A percentile compares a stretch with the other conserved stretches of the same genome.
These are phyloP conservation scores for Misgurnus anguillicaudatus DNA, from an alignment of 2,113 vertebrate genomes.

Conservation along the genomic window DNA sequence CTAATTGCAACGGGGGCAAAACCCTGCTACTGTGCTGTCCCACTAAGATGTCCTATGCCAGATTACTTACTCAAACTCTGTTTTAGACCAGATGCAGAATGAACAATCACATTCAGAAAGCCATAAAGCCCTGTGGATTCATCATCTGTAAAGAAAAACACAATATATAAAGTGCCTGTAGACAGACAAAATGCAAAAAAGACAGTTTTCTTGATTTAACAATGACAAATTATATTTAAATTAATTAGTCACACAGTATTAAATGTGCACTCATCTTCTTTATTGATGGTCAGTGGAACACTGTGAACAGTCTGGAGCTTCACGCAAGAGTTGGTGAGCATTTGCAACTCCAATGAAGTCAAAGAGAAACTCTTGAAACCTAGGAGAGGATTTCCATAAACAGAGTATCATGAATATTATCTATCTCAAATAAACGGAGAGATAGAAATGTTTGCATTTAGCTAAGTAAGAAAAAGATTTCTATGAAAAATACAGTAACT, in stretches of 20 bases:
- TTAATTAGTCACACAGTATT: background rate
- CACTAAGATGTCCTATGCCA: background rate
- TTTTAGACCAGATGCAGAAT: conserved; percentile 94
- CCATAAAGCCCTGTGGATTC: conserved; percentile 92
- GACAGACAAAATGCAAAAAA: background rate
- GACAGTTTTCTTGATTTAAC: background rate
- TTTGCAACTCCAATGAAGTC: conserved; percentile 93
- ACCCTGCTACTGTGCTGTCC: background rate
- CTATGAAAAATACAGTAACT: background rate
- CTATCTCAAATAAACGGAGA: background rate
- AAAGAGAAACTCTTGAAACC: conserved; percentile 92
- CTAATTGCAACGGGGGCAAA: background rate
- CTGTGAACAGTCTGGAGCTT: conserved; percentile 96
- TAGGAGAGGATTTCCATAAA: conserved; percentile 52
- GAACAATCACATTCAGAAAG: conserved; percentile 96
- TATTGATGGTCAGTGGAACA: conserved; percentile 91
- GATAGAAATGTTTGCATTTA: background rate
- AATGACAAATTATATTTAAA: background rate
- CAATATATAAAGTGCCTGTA: background rate
- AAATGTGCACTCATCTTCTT: conserved; percentile 83
- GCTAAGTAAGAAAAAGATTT: background rate
- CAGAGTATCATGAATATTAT: background rate
- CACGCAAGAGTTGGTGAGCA: conserved; percentile 95
- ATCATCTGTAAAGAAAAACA: conserved; percentile 78
- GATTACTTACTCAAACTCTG: conserved; percentile 92